A percentile compares a stretch with the other conserved stretches of the same genome.
These are phyloP conservation scores for Magallana nippona DNA, from an alignment of 2,888 invertebrate species.

Conservation along the genomic window DNA sequence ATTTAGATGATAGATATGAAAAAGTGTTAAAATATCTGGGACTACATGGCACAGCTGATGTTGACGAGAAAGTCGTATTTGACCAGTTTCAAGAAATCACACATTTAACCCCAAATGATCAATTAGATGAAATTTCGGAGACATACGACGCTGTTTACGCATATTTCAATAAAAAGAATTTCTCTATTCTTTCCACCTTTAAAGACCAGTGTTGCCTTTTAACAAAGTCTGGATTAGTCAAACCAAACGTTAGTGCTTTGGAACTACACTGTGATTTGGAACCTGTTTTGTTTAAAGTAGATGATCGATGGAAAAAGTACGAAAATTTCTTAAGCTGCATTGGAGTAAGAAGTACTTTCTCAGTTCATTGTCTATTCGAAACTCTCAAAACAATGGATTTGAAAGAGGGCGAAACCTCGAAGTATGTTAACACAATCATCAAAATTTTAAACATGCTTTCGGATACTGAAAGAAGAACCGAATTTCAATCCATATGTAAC, in stretches of 20 bases:
- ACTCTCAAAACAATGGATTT: not conserved
- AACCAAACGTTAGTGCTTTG: not conserved
- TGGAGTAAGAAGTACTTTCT: slow-evolving; percentile 3
- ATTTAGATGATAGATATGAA: not conserved
- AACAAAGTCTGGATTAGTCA: not conserved
- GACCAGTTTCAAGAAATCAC: not conserved
- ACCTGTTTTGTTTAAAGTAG: not conserved
- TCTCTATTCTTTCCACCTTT: not conserved
- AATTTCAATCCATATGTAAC: not conserved
- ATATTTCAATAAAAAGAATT: not conserved
- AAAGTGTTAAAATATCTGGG: not conserved
- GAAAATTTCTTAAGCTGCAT: not conserved
- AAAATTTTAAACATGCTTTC: not conserved
- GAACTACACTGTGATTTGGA: not conserved
- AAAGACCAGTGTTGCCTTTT: not conserved
- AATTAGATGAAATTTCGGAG: not conserved
- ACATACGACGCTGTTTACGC: not conserved
- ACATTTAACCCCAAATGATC: not conserved
- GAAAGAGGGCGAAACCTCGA: not conserved
- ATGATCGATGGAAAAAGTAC: slow-evolving; percentile 1
- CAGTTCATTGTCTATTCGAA: not conserved
- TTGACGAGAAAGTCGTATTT: not conserved
- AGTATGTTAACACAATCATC: not conserved
- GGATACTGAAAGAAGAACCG: not conserved
- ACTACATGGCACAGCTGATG: not conserved